Base-by-base conservation (phyloP, 2,797 vertebrate species). In the Potorous gilbertii region DNA sequence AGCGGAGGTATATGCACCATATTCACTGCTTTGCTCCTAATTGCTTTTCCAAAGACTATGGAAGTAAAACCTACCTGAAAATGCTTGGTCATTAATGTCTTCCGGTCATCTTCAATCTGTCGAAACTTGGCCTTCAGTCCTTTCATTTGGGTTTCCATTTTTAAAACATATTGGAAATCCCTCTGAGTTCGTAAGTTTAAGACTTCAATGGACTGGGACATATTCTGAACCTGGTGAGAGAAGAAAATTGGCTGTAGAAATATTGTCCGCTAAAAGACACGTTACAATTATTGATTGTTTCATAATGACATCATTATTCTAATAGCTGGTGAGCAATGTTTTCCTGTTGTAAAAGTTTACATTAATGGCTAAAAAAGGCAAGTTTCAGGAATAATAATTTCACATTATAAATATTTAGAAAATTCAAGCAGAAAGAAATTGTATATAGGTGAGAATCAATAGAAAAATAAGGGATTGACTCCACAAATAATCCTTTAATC, bases 71-170 rank as follows among this genome's bases (percentile, higher is more conserved):
- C 95, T 99, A 99, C 99, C 98, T 99, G 99, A 97, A 99, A 99
- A 98, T 99, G 99, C 97, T 99, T 99, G 96, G 99, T 99, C 98
- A 99, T 99, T 98, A 99, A 98, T 0, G 99, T 99, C 99, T 99
- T 99, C 97, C 99, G 99, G 98, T 99, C 99, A 91, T 99, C 99
- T 98, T 99, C 99, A 93, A 99, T 99, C 97, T 99, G 99, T 97
- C 99, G 99, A 98, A 99, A 99, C 98, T 99, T 99, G 97, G 99
- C 99, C 98, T 99, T 99, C 96, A 99, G 98, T 97, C 99, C 99
- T 97, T 99, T 99, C 99, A 99, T 99, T 97, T 99, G 99, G 46
- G 99, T 99, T 98, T 99, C 99, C 99, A 99, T 99, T 99, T 99
- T 99, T 98, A 99, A 99, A 98, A 99, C 99, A 52, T 99, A 99